Evolutionary conservation across 2,888 invertebrate species (phyloP), one percentile per base, ranked within the genome.

Genomic region (Pseudoips prasinana): DNA sequence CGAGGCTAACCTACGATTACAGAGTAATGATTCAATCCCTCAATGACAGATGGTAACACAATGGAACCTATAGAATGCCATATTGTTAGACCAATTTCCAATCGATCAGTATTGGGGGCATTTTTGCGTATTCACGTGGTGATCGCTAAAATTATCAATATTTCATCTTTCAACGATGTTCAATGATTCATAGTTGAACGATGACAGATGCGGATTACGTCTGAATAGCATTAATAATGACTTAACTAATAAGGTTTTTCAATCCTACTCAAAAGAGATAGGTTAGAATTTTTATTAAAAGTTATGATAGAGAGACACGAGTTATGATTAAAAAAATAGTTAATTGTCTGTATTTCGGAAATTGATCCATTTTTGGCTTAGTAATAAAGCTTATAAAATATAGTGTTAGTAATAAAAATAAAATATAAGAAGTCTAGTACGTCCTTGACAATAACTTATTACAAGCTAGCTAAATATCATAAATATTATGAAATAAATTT

Each of bases 21-120:
- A 73, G 68, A 60, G 58, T 65, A 50, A 57, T 71, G 73, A 78
- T 76, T 74, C 76, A 69, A 73, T 67, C 72, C 73, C 72, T 68
- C 73, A 71, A 65, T 79, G 86, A 86, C 86, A 88, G 85, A 86
- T 87, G 87, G 76, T 62, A 57, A 63, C 53, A 84, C 79, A 84
- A 84, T 74, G 39, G 48, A 57, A 19, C 36, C 25, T 40, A 38
- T 38, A 58, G 58, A 63, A 69, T 60, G 50, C 57, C 46, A 37
- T 67, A 69, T 80, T 85, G 84, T 85, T 77, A 60, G 60, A 44
- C 59, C 74, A 78, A 79, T 83, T 67, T 71, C 62, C 62, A 71
- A 75, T 71, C 67, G 65, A 70, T 63, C 29, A 2, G 58, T 69
- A 65, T 65, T 73, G 62, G 74, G 85, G 84, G 76, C 72, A 78